Evolutionary conservation across 2,113 vertebrate species (phyloP).

Genomic region (Tonatia bakeri): DNA sequence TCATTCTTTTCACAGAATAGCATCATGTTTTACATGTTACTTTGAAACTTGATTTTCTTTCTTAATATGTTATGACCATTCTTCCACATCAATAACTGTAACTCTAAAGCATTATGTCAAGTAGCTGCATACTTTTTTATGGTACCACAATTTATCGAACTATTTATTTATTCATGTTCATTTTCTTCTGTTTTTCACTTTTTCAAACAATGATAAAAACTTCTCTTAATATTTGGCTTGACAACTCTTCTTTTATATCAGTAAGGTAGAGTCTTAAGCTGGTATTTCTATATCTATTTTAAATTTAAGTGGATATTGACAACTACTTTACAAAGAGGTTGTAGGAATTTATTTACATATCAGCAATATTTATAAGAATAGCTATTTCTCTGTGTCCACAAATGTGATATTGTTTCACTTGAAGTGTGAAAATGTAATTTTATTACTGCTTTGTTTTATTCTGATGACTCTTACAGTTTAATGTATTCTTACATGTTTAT

Average conservation of each 20-base stretch:
- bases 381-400: not conserved
- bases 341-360: not conserved
- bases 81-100: not conserved
- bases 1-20: not conserved
- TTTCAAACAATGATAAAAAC: not conserved
- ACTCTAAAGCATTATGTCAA: not conserved
- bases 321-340: not conserved
- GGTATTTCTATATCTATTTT: not conserved
- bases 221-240: not conserved
- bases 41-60: slow-evolving; percentile 28
- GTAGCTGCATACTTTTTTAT: not conserved
- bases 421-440: not conserved
- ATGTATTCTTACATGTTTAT: not conserved
- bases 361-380: not conserved
- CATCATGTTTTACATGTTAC: not conserved
- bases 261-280: not conserved
- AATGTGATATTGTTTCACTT: not conserved
- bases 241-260: slow-evolving; percentile 4
- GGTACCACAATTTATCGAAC: not conserved
- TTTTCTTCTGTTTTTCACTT: not conserved
- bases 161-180: not conserved
- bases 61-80: not conserved
- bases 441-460: not conserved
- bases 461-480: not conserved
- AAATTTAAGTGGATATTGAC: not conserved